These are phyloP conservation scores for Desmophyllum pertusum DNA, from an alignment of 92 coral and sea anemone genomes.

Conservation along the genomic window DNA sequence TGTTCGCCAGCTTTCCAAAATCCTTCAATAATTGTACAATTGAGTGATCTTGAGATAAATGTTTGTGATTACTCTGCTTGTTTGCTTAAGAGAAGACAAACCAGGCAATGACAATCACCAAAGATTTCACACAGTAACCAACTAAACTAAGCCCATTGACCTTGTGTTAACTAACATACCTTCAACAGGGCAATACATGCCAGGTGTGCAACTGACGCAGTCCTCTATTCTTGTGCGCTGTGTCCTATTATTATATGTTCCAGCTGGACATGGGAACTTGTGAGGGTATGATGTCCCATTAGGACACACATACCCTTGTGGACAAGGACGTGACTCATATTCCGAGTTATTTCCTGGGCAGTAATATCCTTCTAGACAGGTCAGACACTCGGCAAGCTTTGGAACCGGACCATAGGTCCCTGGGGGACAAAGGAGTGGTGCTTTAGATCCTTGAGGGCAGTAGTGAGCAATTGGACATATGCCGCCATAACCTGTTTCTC, in stretches of 20 bases:
- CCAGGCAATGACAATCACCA: background rate
- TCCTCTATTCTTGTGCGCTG: constrained; percentile 70
- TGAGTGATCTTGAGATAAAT: too few relatives aligned
- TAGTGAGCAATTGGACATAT: constrained; percentile 86
- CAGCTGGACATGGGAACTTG: constrained; percentile 85
- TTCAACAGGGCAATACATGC: constrained; percentile 89
- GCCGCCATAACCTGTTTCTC: constrained; percentile 96
- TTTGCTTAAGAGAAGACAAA: background rate
- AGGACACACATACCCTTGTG: constrained; percentile 91
- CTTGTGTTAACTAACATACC: constrained; percentile 56
- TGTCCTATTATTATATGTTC: constrained; percentile 80
- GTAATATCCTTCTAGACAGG: constrained; percentile 87
- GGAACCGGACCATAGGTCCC: constrained; percentile 79
- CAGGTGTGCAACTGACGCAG: constrained; percentile 87
- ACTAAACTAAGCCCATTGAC: background rate
- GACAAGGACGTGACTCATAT: constrained; percentile 91
- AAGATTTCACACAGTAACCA: background rate
- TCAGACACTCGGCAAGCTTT: constrained; percentile 72
- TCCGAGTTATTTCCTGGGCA: constrained; percentile 95
- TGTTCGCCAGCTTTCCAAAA: too few relatives aligned
- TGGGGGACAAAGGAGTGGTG: constrained; percentile 79
- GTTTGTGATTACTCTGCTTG: too few relatives aligned
- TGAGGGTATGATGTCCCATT: constrained; percentile 78
- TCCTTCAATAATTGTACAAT: too few relatives aligned
- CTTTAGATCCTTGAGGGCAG: constrained; percentile 82